Evolutionary conservation across 2,113 vertebrate genomes (phyloP), one percentile per base, ranked within the genome.

Genomic region (Hippocampus barbouri): DNA sequence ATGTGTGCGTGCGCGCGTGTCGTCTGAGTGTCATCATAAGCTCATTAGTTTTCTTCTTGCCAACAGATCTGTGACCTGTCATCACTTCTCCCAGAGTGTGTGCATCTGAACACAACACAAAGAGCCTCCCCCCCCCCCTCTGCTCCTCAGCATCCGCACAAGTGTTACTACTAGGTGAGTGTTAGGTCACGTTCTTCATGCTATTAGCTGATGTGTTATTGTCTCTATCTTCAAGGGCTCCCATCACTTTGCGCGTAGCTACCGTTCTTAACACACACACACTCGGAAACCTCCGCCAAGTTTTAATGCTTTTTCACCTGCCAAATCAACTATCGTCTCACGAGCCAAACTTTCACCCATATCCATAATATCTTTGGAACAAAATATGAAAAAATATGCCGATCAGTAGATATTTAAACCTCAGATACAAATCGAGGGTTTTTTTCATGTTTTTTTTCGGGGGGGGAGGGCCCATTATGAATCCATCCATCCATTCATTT

Each of bases 31-130:
- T 86, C 85, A 89, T 88, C 86, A 85, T 86, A 83, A 85, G 81
- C 87, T 91, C 89, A 90, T 89, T 90, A 89, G 89, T 88, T 89
- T 87, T 81, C 75, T 76, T 83, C 79, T 86, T 80, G 83, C 86
- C 79, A 77, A 80, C 84, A 89, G 87, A 87, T 89, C 87, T 77
- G 68, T 27, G 69, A 85, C 89, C 84, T 85, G 83, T 87, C 88
- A 84, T 89, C 87, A 86, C 86, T 84, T 84, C 86, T 78, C 72
- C 60, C 74, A 41, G 83, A 45, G 7, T 73, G 76, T 60, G 74
- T 74, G 75, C 69, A 56, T 78, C 62, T 69, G 70, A 73, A 51
- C 78, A 27, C 80, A 86, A 82, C 78, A 27, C 82, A 86, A 81
- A 45, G 71, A 79, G 71, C 66, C 49, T 49, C 66, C 41, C 68